phyloP scores from a whole-genome alignment of 2,113 vertebrate genomes.

The Ciconia boyciana region DNA sequence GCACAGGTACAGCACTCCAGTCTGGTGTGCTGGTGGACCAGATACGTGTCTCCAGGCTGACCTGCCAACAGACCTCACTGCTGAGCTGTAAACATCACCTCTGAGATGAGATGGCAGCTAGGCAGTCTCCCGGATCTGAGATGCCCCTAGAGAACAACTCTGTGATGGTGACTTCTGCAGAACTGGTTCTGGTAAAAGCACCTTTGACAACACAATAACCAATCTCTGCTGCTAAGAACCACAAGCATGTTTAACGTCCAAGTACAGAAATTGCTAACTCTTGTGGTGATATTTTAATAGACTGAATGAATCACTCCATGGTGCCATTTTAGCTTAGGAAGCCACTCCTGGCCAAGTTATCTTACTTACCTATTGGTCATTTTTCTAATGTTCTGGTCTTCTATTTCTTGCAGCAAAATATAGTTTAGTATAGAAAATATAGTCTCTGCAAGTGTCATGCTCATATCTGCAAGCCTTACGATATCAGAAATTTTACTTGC shows the following conservation, averaged over 20 bases:
- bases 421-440: slow-evolving; percentile 44
- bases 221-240: neutral
- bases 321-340: neutral
- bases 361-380: slow-evolving; percentile 65
- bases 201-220: neutral
- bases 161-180: neutral
- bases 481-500: slow-evolving; percentile 61
- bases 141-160: neutral
- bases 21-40: neutral
- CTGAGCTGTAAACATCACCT: neutral
- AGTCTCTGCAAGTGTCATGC: slow-evolving; percentile 20
- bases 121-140: neutral
- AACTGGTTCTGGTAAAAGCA: neutral
- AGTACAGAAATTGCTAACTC: neutral
- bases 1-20: neutral
- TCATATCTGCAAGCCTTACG: slow-evolving; percentile 41
- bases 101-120: neutral
- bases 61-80: neutral
- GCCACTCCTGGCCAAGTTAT: neutral
- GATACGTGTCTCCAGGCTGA: neutral
- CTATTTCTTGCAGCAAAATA: slow-evolving; percentile 36
- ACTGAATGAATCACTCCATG: neutral
- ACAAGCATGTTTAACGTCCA: neutral
- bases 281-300: neutral
- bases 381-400: neutral